These are phyloP conservation scores for Eilema depressum DNA, from an alignment of 2,888 invertebrate genomes.

Conservation along the genomic window DNA sequence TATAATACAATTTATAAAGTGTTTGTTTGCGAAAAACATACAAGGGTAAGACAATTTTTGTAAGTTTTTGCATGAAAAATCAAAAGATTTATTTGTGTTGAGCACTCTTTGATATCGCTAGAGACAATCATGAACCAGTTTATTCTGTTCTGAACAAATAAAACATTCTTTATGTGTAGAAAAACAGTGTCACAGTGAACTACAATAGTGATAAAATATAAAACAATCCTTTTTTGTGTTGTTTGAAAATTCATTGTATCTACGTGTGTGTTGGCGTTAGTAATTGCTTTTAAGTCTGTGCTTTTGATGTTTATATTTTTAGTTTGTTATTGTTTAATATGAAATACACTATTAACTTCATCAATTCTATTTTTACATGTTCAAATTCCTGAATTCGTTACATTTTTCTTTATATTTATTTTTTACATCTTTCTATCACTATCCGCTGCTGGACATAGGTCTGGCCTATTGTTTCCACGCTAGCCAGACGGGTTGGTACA, in stretches of 20 bases:
- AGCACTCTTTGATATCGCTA: conserved; percentile 11
- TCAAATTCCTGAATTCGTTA: too few relatives aligned
- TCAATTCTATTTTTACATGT: too few relatives aligned
- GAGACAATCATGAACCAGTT: conserved; percentile 14
- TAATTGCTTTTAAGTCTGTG: background rate
- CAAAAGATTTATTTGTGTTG: conserved; percentile 14
- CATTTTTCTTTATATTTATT: too few relatives aligned
- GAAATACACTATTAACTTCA: background rate
- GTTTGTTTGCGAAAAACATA: background rate
- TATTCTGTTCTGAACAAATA: conserved; percentile 11
- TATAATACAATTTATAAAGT: background rate
- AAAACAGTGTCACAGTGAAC: conserved; percentile 1
- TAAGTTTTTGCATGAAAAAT: conserved; percentile 13
- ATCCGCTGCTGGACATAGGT: too few relatives aligned
- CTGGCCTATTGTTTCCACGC: too few relatives aligned
- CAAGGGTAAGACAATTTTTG: background rate
- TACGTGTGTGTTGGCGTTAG: background rate
- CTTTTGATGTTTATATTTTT: background rate
- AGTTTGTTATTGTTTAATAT: background rate
- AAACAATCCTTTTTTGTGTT: background rate
- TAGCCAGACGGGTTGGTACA: too few relatives aligned
- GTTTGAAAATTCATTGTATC: background rate
- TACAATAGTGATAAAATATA: background rate
- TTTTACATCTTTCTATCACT: too few relatives aligned
- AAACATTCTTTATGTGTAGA: conserved; percentile 9